These are phyloP conservation scores for Phoxinus dragarum DNA, from an alignment of 2,797 vertebrate genomes.

Conservation along the genomic window DNA sequence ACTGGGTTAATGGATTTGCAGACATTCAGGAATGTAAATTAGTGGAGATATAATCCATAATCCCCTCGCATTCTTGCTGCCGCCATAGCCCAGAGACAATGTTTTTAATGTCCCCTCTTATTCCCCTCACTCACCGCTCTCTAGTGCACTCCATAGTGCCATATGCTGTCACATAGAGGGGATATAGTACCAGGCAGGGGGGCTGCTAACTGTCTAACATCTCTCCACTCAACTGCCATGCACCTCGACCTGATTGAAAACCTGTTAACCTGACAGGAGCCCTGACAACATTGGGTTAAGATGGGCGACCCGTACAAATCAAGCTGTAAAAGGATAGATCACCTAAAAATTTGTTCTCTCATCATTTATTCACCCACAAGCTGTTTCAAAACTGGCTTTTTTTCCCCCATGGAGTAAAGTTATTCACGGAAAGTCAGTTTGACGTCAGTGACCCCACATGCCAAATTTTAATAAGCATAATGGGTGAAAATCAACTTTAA, in stretches of 20 bases:
- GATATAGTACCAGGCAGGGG: neutral
- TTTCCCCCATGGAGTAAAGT: neutral
- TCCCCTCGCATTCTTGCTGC: constrained; percentile 54
- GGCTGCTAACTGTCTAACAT: constrained; percentile 5
- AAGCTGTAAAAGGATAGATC: neutral
- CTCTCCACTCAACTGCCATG: neutral
- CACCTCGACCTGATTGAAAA: constrained; percentile 2
- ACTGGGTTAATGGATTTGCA: constrained; percentile 74
- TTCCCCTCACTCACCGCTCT: neutral
- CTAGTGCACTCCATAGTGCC: neutral
- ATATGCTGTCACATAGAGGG: constrained; percentile 37
- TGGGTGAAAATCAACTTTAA: neutral
- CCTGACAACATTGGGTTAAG: neutral
- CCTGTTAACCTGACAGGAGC: neutral
- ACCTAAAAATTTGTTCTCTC: neutral
- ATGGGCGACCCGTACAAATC: neutral
- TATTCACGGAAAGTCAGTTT: neutral
- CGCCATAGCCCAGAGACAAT: constrained; percentile 40
- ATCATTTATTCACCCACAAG: neutral
- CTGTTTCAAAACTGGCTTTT: neutral
- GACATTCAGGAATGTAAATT: constrained; percentile 75
- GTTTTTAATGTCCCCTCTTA: constrained; percentile 52
- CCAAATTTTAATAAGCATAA: neutral
- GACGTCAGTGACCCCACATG: neutral
- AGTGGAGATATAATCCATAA: constrained; percentile 72